Evolutionary conservation across 37 sponge, comb jelly and placozoan genomes (phyloP), one percentile per base, ranked within the genome.

Genomic region (Cliona cf. orientalis): DNA sequence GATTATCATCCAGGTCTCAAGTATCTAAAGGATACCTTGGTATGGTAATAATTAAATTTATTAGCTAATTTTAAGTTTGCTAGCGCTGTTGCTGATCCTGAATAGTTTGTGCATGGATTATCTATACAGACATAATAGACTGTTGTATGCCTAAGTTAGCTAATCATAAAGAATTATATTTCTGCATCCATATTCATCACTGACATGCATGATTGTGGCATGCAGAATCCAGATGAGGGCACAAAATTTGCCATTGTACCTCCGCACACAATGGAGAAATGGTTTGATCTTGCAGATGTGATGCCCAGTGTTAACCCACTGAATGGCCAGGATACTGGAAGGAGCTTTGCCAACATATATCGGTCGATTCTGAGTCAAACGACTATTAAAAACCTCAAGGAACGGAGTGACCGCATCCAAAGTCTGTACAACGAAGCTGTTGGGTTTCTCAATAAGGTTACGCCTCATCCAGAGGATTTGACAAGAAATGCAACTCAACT

Each of bases 1-100:
- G 89, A 88, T 71, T 88, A 88, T 57, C 76, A 69, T 57, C 89
- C 83, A 4, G 89, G 89, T n/a, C 28, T 39, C 0, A 78, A 67
- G 21, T 88, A 88, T 53, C 34, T 26, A n/a, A 71, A n/a, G n/a
- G n/a, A n/a, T n/a, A n/a, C n/a, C n/a, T n/a, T n/a, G n/a, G n/a
- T n/a, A n/a, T n/a, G n/a, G n/a, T n/a, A n/a, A n/a, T n/a, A n/a
- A n/a, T n/a, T n/a, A n/a, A n/a, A n/a, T n/a, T n/a, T n/a, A n/a
- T n/a, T n/a, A n/a, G n/a, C n/a, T n/a, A n/a, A n/a, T n/a, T n/a
- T n/a, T n/a, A n/a, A n/a, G n/a, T n/a, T n/a, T n/a, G n/a, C n/a
- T n/a, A n/a, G n/a, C n/a, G n/a, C n/a, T n/a, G n/a, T n/a, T n/a
- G n/a, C n/a, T n/a, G n/a, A n/a, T n/a, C n/a, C n/a, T n/a, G n/a